Evolutionary conservation across 2,888 invertebrate species (phyloP), one percentile per base, ranked within the genome.

Genomic region (Polydrusus pterygomalis): DNA sequence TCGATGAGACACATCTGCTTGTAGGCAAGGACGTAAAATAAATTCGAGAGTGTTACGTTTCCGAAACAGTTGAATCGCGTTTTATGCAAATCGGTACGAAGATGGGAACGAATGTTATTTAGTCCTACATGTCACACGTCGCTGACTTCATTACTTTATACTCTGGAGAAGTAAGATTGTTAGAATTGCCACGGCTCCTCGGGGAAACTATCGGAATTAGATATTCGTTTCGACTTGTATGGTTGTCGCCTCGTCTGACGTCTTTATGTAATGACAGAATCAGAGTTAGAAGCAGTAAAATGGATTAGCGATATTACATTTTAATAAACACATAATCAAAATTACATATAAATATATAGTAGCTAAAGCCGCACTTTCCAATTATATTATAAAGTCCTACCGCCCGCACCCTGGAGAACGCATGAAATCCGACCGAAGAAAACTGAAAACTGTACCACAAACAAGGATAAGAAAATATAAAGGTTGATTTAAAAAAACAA

Each of bases 71-170:
- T 81, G 81, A 83, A 83, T 82, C 81, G 81, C 79, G 81, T 82
- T 82, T 83, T 84, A 85, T 85, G 84, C 84, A 85, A 84, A 85
- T 84, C 78, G 75, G 54, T n/a, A 49, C 56, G 68, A 58, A 74
- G 74, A 56, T 64, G 43, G 64, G 43, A 85, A 85, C 83, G 85
- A 84, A 84, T 82, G 85, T 85, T 85, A 85, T 85, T 85, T 84
- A 85, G 83, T 83, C 78, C 81, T 82, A 82, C 83, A 83, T 83
- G 85, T 84, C 85, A 84, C 85, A 85, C 82, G 84, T 85, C 86
- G 85, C 82, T 80, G 82, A 82, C 83, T 86, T 86, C 85, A 85
- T 85, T 85, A 83, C 83, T 58, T 30, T 68, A 60, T 70, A 70
- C 45, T 51, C 70, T 80, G 84, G 84, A 84, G 85, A 84, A 81